Conservation (phyloP, 92 coral and sea anemone species). For the Bergia puertoricense region DNA sequence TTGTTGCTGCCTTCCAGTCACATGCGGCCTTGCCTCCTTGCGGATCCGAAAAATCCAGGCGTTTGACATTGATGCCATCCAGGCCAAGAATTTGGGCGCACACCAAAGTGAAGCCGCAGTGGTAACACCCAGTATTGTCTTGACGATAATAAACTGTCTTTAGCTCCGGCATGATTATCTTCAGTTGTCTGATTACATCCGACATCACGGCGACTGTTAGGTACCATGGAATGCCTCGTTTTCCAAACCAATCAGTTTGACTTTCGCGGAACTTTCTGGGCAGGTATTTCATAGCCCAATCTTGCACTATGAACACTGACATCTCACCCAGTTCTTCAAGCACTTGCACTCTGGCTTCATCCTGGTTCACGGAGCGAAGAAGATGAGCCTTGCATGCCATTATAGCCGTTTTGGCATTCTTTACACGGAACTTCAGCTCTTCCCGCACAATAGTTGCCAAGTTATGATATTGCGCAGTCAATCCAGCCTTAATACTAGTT, state of each 20-base stretch:
- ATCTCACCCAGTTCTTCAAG: slow-evolving; percentile 49
- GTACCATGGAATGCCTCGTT: slow-evolving; percentile 54
- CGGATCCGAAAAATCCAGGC: slow-evolving; percentile 63
- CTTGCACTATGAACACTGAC: slow-evolving; percentile 25
- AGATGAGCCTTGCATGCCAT: slow-evolving; percentile 57
- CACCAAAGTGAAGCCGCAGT: slow-evolving; percentile 57
- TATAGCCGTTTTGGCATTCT: not conserved
- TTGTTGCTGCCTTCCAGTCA: slow-evolving; percentile 67
- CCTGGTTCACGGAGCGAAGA: slow-evolving; percentile 59
- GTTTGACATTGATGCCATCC: slow-evolving; percentile 58
- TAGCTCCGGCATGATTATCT: not conserved
- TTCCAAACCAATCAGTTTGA: slow-evolving; percentile 45
- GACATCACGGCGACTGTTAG: slow-evolving; percentile 39
- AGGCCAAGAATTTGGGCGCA: slow-evolving; percentile 56
- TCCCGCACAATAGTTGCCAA: not conserved
- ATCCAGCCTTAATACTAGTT: not conserved
- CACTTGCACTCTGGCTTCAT: slow-evolving; percentile 43
- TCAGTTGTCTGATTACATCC: slow-evolving; percentile 27
- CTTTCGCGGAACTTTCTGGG: slow-evolving; percentile 36
- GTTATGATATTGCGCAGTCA: not conserved
- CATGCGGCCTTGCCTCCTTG: slow-evolving; percentile 59
- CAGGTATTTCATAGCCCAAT: slow-evolving; percentile 19
- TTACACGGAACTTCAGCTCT: not conserved
- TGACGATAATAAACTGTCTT: not conserved
- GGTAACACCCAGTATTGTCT: slow-evolving; percentile 6